phyloP scores from a whole-genome alignment of 2,113 vertebrate genomes.

The Gadus chalcogrammus region DNA sequence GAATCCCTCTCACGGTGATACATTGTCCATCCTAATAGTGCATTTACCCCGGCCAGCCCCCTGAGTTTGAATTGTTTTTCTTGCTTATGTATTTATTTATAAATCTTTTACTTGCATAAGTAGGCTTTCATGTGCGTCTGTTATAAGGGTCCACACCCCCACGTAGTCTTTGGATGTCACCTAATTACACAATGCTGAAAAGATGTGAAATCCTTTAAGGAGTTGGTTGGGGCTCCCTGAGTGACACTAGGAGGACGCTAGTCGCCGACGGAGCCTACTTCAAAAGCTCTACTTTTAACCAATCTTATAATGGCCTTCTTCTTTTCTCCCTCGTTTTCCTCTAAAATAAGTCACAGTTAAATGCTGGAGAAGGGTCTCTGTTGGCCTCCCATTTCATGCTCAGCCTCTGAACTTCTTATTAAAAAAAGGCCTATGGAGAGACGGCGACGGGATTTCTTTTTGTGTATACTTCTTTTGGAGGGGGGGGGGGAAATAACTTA shows the following conservation, averaged over 20 bases:
- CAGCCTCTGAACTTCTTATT: no score
- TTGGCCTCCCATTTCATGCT: conserved; percentile 17
- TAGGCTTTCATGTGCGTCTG: not conserved
- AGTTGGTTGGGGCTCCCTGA: conserved; percentile 3
- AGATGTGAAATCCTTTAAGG: conserved; percentile 27
- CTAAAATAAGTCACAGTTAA: conserved; percentile 35
- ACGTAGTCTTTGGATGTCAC: conserved; percentile 12
- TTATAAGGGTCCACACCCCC: not conserved
- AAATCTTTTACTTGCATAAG: no score
- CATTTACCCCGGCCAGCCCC: no score
- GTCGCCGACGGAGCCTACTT: conserved; percentile 17
- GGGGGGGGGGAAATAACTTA: no score
- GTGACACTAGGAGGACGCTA: conserved; percentile 20
- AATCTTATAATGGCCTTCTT: conserved; percentile 35
- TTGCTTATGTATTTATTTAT: no score
- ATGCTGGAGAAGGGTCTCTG: conserved; percentile 23
- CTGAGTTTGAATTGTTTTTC: no score
- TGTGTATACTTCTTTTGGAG: no score
- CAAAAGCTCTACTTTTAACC: conserved; percentile 18
- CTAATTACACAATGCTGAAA: conserved; percentile 36
- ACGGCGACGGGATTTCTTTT: no score
- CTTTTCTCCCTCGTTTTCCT: conserved; percentile 1
- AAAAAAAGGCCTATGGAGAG: no score
- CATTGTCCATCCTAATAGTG: no score
- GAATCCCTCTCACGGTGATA: no score